These are phyloP conservation scores for Pygocentrus nattereri DNA, from an alignment of 2,797 vertebrate genomes.

Conservation along the genomic window DNA sequence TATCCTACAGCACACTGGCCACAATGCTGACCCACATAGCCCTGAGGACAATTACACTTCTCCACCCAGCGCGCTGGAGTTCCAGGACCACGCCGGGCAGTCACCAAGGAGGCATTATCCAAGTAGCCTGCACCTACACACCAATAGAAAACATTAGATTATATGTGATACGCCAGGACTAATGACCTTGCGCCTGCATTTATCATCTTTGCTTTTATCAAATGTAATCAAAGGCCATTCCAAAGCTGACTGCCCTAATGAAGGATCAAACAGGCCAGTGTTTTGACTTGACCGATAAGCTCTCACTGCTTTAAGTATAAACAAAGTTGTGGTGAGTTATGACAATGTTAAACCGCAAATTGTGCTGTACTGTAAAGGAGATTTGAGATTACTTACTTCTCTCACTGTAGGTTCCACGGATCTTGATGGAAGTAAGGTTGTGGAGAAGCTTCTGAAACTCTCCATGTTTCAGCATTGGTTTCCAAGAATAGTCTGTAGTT, in stretches of 20 bases:
- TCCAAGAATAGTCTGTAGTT: slow-evolving; percentile 92
- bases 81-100: slow-evolving; percentile 81
- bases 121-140: slow-evolving; percentile 89
- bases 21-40: slow-evolving; percentile 93
- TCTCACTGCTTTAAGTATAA: not conserved
- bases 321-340: not conserved
- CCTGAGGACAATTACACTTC: slow-evolving; percentile 89
- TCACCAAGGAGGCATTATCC: slow-evolving; percentile 87
- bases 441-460: slow-evolving; percentile 96
- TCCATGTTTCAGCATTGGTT: slow-evolving; percentile 83
- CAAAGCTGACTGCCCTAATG: too few relatives aligned
- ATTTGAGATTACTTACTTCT: slow-evolving; percentile 77
- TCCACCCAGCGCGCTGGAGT: slow-evolving; percentile 90
- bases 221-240: too few relatives aligned
- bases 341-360: not conserved
- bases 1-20: slow-evolving; percentile 90
- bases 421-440: slow-evolving; percentile 93
- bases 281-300: not conserved
- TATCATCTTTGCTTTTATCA: not conserved
- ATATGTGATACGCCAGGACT: not conserved
- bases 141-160: not conserved
- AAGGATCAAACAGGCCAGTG: too few relatives aligned
- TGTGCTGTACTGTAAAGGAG: not conserved
- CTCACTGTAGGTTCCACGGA: slow-evolving; percentile 95
- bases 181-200: not conserved